Evolutionary conservation across 2,797 vertebrate genomes (phyloP), one percentile per base, ranked within the genome.

Genomic region (Gouania willdenowi): DNA sequence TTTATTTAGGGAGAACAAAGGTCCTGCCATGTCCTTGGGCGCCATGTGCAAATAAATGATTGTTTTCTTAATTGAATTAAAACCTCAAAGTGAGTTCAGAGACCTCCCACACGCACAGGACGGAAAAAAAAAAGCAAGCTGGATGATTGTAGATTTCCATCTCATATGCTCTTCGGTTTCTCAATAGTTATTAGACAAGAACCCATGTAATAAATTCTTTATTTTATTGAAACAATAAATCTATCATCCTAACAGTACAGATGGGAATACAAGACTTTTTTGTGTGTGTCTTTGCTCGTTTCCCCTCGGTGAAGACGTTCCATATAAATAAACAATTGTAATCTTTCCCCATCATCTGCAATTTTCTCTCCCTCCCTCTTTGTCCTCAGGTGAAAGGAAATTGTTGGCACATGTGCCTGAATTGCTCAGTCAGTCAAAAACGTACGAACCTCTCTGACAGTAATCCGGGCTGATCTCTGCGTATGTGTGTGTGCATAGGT

Each of bases 151-250:
- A 79, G 71, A 83, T 84, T 75, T 69, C 57, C 62, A 83, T 83
- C 75, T 69, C 54, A 43, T 35, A 35, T 27, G 25, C 37, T 48
- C 47, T 63, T 66, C 20, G 7, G 54, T 80, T 79, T 73, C 80
- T 71, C 74, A 55, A 53, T 37, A 44, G 65, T 73, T 62, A 54
- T 77, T 74, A 72, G 62, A 77, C 32, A 66, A 55, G 50, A 39
- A 59, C 54, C 50, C 63, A 48, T 47, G 58, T 70, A 72, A 71
- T 71, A 85, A 75, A 85, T 87, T 83, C 72, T 84, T 79, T 52
- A 41, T 82, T 87, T 87, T 85, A 89, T 87, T 77, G 74, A 34
- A 30, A 49, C 63, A 64, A 67, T 90, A 86, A 88, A 88, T 89
- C 83, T 71, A 33, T 87, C 84, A 81, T 74, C 71, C 71, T 27